Percentiles rank a stretch among this genome's conserved stretches.
phyloP scores from a whole-genome alignment of 2,113 vertebrate genomes.

The Lates calcarifer region DNA sequence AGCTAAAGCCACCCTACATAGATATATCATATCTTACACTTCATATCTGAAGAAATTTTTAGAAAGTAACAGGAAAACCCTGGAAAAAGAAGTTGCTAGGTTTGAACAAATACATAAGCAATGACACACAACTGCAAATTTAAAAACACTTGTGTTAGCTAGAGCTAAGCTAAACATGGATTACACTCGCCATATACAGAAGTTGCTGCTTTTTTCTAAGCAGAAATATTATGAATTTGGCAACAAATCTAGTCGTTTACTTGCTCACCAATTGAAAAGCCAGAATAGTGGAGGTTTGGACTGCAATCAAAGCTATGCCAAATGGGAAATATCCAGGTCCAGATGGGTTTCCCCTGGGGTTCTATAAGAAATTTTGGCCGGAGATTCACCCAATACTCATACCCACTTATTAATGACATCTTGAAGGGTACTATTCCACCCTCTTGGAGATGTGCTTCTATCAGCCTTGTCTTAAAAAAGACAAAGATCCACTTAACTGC shows the following conservation, averaged over 20 bases:
- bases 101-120: conserved; percentile 3
- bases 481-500: too few relatives aligned
- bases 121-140: background rate
- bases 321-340: background rate
- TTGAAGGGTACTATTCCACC: too few relatives aligned
- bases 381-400: background rate
- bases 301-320: conserved; percentile 7
- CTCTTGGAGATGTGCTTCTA: too few relatives aligned
- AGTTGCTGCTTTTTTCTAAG: conserved; percentile 9
- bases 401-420: background rate
- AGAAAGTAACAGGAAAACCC: too few relatives aligned
- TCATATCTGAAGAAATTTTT: background rate
- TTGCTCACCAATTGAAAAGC: too few relatives aligned
- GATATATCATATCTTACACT: background rate
- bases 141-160: background rate
- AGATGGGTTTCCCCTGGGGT: background rate
- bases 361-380: background rate
- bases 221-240: background rate
- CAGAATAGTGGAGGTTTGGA: background rate
- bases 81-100: background rate
- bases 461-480: too few relatives aligned
- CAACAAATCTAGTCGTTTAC: too few relatives aligned
- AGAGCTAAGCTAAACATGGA: background rate
- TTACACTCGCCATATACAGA: background rate
- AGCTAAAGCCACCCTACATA: background rate